Evolutionary conservation across 2,113 vertebrate species (phyloP).

Genomic region (Cervus canadensis): DNA sequence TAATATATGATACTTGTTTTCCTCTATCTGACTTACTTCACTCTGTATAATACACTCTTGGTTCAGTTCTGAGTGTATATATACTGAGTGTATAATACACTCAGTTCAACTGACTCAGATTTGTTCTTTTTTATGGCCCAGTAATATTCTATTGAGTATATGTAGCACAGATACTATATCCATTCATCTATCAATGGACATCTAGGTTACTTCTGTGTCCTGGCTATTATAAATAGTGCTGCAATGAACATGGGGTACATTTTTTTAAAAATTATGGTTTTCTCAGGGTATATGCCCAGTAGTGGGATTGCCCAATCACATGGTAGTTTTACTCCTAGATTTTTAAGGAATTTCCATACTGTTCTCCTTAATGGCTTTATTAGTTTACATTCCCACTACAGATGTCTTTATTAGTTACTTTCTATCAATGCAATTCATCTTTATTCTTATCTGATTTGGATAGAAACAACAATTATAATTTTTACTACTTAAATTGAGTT

Average conservation of each 20-base stretch:
- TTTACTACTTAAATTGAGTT: background rate
- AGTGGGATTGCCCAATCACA: background rate
- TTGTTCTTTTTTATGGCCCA: background rate
- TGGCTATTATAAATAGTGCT: background rate
- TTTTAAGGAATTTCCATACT: background rate
- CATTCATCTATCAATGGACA: background rate
- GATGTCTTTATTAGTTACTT: background rate
- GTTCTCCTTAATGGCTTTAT: background rate
- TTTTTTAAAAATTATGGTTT: background rate
- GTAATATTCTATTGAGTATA: background rate
- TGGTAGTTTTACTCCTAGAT: background rate
- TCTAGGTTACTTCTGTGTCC: background rate
- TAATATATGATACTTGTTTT: background rate
- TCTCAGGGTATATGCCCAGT: background rate
- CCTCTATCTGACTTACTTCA: background rate
- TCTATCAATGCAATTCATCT: background rate
- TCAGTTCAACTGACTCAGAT: background rate
- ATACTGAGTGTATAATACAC: too few relatives aligned
- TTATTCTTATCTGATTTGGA: background rate
- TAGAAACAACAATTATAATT: background rate
- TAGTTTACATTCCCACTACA: background rate
- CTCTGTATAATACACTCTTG: background rate
- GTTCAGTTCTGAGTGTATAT: background rate
- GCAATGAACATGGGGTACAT: background rate
- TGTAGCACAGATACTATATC: background rate